Conservation (phyloP, 2,888 invertebrate species). For the Drosophila nr. fundita region DNA sequence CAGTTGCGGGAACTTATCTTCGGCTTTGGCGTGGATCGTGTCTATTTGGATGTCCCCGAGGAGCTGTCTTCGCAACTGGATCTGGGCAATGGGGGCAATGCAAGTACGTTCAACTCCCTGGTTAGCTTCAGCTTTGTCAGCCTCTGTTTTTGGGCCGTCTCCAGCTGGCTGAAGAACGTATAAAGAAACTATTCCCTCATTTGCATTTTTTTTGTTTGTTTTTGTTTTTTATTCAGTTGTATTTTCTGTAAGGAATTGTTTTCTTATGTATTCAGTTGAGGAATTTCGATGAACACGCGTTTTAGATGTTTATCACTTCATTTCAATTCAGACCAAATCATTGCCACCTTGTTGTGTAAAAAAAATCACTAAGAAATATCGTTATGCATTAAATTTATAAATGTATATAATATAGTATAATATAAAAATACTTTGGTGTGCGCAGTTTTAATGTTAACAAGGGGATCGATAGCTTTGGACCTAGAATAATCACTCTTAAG, state of each 20-base stretch:
- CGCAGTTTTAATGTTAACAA: constrained; percentile 54
- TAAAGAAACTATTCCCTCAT: constrained; percentile 5
- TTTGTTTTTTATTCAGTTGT: constrained; percentile 32
- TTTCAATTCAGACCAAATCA: constrained; percentile 18
- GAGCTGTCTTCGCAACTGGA: constrained; percentile 86
- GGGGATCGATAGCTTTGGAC: constrained; percentile 22
- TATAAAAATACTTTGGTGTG: constrained; percentile 75
- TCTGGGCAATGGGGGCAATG: constrained; percentile 50
- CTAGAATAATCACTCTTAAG: constrained; percentile 54
- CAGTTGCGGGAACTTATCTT: constrained; percentile 89
- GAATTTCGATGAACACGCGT: constrained; percentile 23
- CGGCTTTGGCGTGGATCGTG: constrained; percentile 88
- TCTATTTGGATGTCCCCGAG: constrained; percentile 92
- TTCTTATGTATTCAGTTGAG: constrained; percentile 16
- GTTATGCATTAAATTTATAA: constrained; percentile 40
- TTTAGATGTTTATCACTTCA: constrained; percentile 67
- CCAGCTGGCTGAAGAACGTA: constrained; percentile 64
- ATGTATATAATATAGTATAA: constrained; percentile 46
- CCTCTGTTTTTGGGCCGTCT: constrained; percentile 69
- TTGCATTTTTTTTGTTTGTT: constrained; percentile 1
- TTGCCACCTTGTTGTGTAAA: constrained; percentile 20
- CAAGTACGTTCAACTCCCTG: constrained; percentile 58
- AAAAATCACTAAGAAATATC: constrained; percentile 41
- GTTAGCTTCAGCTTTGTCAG: constrained; percentile 73
- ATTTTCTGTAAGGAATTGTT: constrained; percentile 28